Evolutionary conservation across 2,797 vertebrate genomes (phyloP).

Genomic region (Platyrinchus mystaceus): DNA sequence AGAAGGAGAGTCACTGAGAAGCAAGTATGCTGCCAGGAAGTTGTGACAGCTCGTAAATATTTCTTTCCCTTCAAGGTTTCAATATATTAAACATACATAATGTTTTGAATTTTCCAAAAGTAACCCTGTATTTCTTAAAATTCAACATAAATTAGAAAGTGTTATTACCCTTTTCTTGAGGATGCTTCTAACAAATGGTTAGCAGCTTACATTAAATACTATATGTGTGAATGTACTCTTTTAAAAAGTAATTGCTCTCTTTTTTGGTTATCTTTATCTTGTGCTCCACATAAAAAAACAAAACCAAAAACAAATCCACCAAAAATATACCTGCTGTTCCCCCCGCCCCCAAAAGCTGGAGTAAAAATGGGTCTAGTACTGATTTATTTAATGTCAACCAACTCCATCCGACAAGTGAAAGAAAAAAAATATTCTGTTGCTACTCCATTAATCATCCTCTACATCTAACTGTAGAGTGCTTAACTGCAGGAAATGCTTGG

Average conservation of each 20-base stretch:
- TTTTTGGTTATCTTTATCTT: not conserved
- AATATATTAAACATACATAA: not conserved
- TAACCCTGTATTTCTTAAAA: not conserved
- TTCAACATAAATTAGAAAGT: not conserved
- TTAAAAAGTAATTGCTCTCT: not conserved
- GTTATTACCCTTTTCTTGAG: not conserved
- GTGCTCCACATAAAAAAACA: not conserved
- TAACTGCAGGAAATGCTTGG: not conserved
- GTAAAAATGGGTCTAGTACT: not conserved
- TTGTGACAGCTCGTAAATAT: not conserved
- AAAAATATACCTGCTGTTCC: not conserved
- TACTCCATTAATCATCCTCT: not conserved
- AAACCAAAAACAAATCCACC: accelerated
- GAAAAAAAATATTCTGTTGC: not conserved
- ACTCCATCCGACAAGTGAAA: not conserved
- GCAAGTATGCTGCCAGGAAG: not conserved
- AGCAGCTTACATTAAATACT: not conserved
- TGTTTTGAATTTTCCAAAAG: constrained; percentile 13
- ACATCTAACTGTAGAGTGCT: not conserved
- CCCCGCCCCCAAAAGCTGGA: not conserved
- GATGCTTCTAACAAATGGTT: not conserved
- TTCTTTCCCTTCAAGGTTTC: not conserved
- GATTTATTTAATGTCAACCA: not conserved
- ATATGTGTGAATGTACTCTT: not conserved
- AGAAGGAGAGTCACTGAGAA: not conserved